These are phyloP conservation scores for Chiloscyllium punctatum DNA, from an alignment of 2,797 vertebrate species.

Conservation along the genomic window DNA sequence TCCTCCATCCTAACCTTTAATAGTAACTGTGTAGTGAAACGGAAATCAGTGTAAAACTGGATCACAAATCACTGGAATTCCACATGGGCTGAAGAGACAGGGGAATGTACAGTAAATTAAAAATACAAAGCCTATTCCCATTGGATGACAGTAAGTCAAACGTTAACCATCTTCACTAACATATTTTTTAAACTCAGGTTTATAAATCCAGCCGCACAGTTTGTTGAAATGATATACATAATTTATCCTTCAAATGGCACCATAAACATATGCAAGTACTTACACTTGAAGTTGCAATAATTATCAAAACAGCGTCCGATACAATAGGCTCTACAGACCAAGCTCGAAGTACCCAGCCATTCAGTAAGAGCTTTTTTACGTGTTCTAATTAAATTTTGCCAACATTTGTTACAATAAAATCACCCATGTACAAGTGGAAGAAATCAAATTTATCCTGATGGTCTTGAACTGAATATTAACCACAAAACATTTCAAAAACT, in stretches of 20 bases:
- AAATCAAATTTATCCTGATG: background rate
- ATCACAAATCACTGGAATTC: background rate
- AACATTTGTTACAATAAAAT: background rate
- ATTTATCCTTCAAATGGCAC: background rate
- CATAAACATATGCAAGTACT: background rate
- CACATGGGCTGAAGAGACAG: background rate
- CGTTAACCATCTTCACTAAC: background rate
- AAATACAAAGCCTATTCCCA: background rate
- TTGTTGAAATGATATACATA: background rate
- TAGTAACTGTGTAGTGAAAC: background rate
- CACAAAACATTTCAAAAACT: background rate
- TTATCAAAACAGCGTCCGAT: background rate
- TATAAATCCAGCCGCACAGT: background rate
- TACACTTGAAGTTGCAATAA: background rate
- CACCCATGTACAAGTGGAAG: background rate
- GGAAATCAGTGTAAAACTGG: no score
- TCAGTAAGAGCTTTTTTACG: background rate
- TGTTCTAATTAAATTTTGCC: background rate
- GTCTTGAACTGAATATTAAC: background rate
- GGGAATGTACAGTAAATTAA: no score
- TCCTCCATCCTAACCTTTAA: no score
- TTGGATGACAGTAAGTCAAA: background rate
- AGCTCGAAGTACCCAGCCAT: background rate
- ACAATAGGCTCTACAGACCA: background rate
- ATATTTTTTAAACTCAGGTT: background rate